These are phyloP conservation scores for Ichneumon xanthorius DNA, from an alignment of 2,888 invertebrate genomes.

Conservation along the genomic window DNA sequence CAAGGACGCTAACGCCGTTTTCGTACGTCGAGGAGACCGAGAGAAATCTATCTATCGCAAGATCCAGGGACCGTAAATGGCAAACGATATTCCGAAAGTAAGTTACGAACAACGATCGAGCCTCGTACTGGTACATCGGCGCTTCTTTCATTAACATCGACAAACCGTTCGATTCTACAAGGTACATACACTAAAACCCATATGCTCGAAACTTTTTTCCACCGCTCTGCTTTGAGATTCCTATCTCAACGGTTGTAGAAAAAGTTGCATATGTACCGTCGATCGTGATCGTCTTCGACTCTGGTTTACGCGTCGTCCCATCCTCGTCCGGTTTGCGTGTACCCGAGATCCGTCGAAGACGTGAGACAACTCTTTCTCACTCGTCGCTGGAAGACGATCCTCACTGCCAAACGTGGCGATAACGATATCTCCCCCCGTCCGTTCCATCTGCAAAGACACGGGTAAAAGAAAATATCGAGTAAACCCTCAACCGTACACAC, in stretches of 20 bases:
- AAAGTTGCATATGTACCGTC: slow-evolving; percentile 52
- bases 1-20: slow-evolving; percentile 34
- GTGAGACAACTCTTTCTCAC: slow-evolving; percentile 42
- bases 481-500: background rate
- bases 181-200: slow-evolving; percentile 52
- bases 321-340: slow-evolving; percentile 26
- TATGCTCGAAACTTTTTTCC: slow-evolving; percentile 58
- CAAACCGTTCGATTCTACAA: slow-evolving; percentile 59
- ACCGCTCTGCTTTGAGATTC: slow-evolving; percentile 31
- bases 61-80: slow-evolving; percentile 68
- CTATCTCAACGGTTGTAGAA: slow-evolving; percentile 56
- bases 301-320: slow-evolving; percentile 17
- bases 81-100: slow-evolving; percentile 71
- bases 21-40: slow-evolving; percentile 5
- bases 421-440: slow-evolving; percentile 17
- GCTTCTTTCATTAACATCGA: slow-evolving; percentile 67
- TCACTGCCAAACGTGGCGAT: slow-evolving; percentile 66
- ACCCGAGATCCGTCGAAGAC: slow-evolving; percentile 17
- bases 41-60: slow-evolving; percentile 58
- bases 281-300: slow-evolving; percentile 29
- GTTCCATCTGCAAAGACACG: slow-evolving; percentile 40
- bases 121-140: background rate
- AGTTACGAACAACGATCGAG: slow-evolving; percentile 63
- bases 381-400: slow-evolving; percentile 42
- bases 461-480: slow-evolving; percentile 17